Evolutionary conservation across 2,113 vertebrate species (phyloP), one percentile per base, ranked within the genome.

Genomic region (Tetraodon nigroviridis): DNA sequence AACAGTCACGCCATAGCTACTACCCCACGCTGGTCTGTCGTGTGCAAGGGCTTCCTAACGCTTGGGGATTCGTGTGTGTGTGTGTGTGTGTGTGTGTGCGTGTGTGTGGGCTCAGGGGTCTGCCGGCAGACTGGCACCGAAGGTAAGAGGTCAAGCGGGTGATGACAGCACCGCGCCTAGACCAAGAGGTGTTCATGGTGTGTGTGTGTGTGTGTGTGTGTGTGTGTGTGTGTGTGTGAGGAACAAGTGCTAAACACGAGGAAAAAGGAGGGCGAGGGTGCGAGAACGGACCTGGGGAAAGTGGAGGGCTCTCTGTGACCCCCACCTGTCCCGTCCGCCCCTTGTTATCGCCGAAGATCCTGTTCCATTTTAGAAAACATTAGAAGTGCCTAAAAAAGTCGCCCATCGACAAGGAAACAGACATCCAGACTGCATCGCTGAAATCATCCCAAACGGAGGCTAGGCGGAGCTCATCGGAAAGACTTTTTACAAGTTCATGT

Each of bases 371-470:
- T 82, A 89, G 82, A 81, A 87, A 89, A 87, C 85, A 80, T 88
- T 88, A 89, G 87, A 91, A 91, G 90, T 91, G 90, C 90, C 90
- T 91, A 84, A 89, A 87, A 84, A n/a, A 51, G 79, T 73, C 69
- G 81, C 80, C 86, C 83, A 86, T 83, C 66, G 51, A 81, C 70
- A 37, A 78, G 76, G 78, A 71, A 76, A 79, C 71, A 56, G 48
- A 54, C 76, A 82, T 78, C 71, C 75, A 64, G 71, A 70, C 55
- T 55, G 73, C 46, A 78, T 67, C 71, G 51, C 60, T 45, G n/a
- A 61, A 69, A 63, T 37, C 11, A 12, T 71, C 67, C 71, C 58
- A 63, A 27, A 55, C 55, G 19, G 41, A 60, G 61, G 60, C 65
- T n/a, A 16, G 49, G 2, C 20, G 51, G 69, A 78, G 72, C 64